Conservation (phyloP, 2,797 vertebrate genomes). For the Fringilla coelebs region DNA sequence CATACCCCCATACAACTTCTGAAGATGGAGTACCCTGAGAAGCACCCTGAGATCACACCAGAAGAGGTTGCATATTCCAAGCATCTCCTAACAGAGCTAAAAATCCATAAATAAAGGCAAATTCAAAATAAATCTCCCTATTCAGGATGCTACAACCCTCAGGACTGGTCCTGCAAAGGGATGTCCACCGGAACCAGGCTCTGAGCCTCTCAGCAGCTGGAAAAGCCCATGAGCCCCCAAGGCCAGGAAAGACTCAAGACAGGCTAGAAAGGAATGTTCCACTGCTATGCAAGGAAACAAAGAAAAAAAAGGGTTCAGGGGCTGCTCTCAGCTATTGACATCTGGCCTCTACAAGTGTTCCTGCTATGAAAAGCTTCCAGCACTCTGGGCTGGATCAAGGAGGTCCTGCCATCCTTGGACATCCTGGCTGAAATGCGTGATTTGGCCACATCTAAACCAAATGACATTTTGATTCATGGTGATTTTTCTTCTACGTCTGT, state of each 20-base stretch:
- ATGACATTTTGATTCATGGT: background rate
- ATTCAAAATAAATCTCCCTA: background rate
- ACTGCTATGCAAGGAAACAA: background rate
- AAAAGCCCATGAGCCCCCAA: background rate
- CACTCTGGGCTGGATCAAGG: rapidly evolving
- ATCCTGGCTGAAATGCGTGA: rapidly evolving
- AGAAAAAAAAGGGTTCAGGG: background rate
- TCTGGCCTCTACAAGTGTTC: background rate
- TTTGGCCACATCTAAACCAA: background rate
- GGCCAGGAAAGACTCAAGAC: background rate
- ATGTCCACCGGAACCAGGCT: background rate
- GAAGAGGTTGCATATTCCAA: background rate
- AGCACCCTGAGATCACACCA: background rate
- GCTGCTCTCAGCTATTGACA: background rate
- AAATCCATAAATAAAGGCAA: background rate
- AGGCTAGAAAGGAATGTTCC: background rate
- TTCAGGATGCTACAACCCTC: background rate
- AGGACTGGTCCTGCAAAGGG: background rate
- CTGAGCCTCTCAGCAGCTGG: background rate
- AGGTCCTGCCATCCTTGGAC: background rate
- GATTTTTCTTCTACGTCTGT: background rate
- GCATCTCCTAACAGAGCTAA: background rate
- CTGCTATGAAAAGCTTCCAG: background rate
- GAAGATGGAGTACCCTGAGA: background rate
- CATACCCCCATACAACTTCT: background rate